These are phyloP conservation scores for Girardinichthys multiradiatus DNA, from an alignment of 2,113 vertebrate species.

Conservation along the genomic window DNA sequence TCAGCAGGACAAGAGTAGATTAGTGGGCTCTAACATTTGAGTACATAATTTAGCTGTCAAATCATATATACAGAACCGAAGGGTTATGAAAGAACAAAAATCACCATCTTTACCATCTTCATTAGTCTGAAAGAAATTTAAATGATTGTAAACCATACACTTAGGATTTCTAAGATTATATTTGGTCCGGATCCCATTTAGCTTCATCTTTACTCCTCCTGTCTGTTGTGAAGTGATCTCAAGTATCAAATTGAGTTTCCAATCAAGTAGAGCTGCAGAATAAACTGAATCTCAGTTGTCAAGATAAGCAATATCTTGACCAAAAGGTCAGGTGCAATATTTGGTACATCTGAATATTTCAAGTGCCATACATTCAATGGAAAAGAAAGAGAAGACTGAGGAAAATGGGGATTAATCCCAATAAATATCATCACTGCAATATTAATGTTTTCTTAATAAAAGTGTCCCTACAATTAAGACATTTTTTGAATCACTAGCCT, in stretches of 20 bases:
- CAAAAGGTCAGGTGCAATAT: too few relatives aligned
- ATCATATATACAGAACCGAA: not conserved
- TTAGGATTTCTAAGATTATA: not conserved
- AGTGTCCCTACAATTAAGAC: too few relatives aligned
- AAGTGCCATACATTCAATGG: too few relatives aligned
- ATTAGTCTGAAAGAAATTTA: not conserved
- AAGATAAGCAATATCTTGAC: too few relatives aligned
- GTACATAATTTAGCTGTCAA: not conserved
- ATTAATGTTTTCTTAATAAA: too few relatives aligned
- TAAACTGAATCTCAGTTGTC: too few relatives aligned
- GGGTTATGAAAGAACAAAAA: not conserved
- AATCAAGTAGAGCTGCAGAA: not conserved
- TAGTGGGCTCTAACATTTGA: not conserved
- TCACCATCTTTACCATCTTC: not conserved
- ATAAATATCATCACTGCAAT: too few relatives aligned
- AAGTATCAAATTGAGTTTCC: not conserved
- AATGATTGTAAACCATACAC: not conserved
- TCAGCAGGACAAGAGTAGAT: not conserved
- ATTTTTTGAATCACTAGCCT: too few relatives aligned
- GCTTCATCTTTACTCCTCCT: not conserved
- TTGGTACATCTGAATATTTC: too few relatives aligned
- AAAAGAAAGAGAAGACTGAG: too few relatives aligned
- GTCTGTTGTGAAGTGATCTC: not conserved
- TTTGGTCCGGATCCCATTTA: not conserved
- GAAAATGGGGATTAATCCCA: too few relatives aligned